These are phyloP conservation scores for Vespertilio murinus DNA, from an alignment of 2,797 vertebrate species.

Conservation along the genomic window DNA sequence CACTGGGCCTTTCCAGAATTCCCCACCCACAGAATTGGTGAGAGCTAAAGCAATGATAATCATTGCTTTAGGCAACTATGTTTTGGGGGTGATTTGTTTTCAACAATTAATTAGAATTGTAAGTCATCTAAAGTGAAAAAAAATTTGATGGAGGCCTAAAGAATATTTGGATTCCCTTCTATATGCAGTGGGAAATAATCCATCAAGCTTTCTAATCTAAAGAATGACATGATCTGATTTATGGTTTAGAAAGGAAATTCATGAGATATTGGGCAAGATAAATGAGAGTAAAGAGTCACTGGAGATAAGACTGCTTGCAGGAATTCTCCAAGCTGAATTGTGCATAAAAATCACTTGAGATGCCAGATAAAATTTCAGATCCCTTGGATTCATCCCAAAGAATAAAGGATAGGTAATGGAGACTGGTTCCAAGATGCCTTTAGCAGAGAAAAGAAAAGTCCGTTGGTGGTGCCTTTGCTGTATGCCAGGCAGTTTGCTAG, in stretches of 20 bases:
- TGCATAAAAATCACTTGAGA: not conserved
- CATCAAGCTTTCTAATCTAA: slow-evolving; percentile 8
- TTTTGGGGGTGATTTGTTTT: not conserved
- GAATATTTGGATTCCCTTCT: not conserved
- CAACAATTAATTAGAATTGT: not conserved
- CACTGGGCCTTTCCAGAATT: not conserved
- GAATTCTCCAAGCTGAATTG: not conserved
- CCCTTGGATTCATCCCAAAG: not conserved
- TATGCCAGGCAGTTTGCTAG: not conserved
- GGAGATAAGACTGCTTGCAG: not conserved
- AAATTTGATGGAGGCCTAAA: not conserved
- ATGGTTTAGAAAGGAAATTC: not conserved
- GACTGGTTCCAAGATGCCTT: not conserved
- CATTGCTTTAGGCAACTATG: not conserved
- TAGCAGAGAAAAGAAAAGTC: not conserved
- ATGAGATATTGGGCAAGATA: not conserved
- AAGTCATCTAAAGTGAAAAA: slow-evolving; percentile 17
- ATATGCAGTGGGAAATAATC: not conserved
- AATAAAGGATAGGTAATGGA: not conserved
- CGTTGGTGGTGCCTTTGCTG: not conserved
- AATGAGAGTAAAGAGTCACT: not conserved
- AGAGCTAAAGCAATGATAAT: not conserved
- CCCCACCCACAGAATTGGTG: not conserved
- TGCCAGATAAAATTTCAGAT: not conserved
- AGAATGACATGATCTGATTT: not conserved